Conservation (phyloP, 2,797 vertebrate genomes). For the Geotrypetes seraphini region DNA sequence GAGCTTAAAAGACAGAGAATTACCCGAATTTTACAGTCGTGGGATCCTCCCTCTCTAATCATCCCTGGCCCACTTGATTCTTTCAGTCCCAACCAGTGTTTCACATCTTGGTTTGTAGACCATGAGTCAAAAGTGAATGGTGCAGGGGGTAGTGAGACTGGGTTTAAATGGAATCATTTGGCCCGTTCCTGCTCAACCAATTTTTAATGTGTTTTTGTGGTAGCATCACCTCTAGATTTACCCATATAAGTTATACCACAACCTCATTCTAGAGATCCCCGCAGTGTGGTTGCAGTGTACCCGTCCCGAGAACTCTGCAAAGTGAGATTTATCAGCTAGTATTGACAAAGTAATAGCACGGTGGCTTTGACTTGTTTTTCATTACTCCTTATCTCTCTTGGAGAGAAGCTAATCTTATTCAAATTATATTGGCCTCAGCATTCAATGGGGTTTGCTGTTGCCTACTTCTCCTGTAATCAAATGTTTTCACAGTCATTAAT, state of each 20-base stretch:
- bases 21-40: too few relatives aligned
- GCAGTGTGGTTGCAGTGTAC: slow-evolving; percentile 43
- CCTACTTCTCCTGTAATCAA: slow-evolving; percentile 52
- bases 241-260: slow-evolving; percentile 38
- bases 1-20: too few relatives aligned
- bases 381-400: slow-evolving; percentile 62
- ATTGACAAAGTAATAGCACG: slow-evolving; percentile 66
- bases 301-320: slow-evolving; percentile 31
- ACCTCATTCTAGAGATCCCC: slow-evolving; percentile 56
- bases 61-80: too few relatives aligned
- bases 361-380: slow-evolving; percentile 59
- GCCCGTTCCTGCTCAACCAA: too few relatives aligned
- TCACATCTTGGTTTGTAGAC: too few relatives aligned
- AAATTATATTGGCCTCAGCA: slow-evolving; percentile 62
- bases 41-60: too few relatives aligned
- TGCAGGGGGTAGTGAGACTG: too few relatives aligned
- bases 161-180: too few relatives aligned
- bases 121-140: too few relatives aligned
- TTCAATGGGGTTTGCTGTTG: slow-evolving; percentile 57
- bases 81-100: too few relatives aligned
- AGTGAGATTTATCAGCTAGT: slow-evolving; percentile 56
- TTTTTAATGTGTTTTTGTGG: too few relatives aligned
- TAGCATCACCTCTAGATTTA: slow-evolving; percentile 54
- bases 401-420: slow-evolving; percentile 64
- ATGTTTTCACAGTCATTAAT: slow-evolving; percentile 50